Percentiles rank a stretch among this genome's conserved stretches.
Evolutionary conservation across 2,113 vertebrate genomes (phyloP).

Genomic region (Phalacrocorax carbo): DNA sequence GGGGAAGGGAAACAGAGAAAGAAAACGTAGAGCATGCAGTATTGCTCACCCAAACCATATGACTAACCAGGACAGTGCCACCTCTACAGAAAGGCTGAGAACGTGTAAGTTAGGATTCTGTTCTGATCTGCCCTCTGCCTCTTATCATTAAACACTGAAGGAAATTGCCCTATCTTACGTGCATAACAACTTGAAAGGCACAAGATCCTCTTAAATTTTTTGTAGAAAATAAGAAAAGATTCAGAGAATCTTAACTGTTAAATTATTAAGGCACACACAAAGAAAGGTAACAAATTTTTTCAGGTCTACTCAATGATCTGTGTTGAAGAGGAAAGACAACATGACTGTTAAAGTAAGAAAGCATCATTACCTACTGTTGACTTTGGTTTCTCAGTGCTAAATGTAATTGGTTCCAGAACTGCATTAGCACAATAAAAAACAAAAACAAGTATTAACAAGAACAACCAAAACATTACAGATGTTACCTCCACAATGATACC

Average conservation of each 20-base stretch:
- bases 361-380: conserved; percentile 60
- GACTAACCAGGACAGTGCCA: background rate
- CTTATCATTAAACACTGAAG: background rate
- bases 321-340: conserved; percentile 10
- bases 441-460: background rate
- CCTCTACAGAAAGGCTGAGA: background rate
- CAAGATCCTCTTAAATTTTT: background rate
- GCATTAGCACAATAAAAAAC: conserved; percentile 22
- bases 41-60: background rate
- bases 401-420: conserved; percentile 54
- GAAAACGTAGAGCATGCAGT: background rate
- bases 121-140: background rate
- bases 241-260: background rate
- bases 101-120: background rate
- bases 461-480: background rate
- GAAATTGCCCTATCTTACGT: background rate
- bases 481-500: background rate
- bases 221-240: background rate
- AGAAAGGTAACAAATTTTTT: background rate
- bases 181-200: background rate
- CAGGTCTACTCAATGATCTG: background rate
- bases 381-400: conserved; percentile 57
- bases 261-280: background rate
- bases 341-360: background rate
- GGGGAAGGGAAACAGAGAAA: background rate